Conservation (phyloP, 23 tunicate genomes). For the Halocynthia roretzi region DNA sequence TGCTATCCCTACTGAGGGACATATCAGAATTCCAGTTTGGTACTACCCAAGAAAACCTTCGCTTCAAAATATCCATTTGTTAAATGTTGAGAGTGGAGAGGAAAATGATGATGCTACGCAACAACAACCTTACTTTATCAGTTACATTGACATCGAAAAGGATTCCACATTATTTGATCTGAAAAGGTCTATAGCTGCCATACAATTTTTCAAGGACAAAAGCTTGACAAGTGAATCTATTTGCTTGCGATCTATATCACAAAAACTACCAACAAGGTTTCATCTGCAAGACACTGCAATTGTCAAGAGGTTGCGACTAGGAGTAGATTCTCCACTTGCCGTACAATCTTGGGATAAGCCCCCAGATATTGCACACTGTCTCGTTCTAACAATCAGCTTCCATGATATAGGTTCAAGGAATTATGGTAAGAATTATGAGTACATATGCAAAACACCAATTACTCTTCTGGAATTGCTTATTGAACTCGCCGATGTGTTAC, state of each 20-base stretch:
- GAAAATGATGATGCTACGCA: constrained; percentile 8
- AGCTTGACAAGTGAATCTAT: constrained; percentile 3
- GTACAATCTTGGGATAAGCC: neutral
- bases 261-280: constrained; percentile 16
- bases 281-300: constrained; percentile 23
- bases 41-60: constrained; percentile 2
- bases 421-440: no score
- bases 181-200: neutral
- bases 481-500: no score
- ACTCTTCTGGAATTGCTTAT: no score
- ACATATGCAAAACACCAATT: no score
- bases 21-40: constrained; percentile 18
- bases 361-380: no score
- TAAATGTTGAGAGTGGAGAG: neutral
- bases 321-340: constrained; percentile 8
- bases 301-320: constrained; percentile 16
- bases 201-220: constrained; percentile 3
- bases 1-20: constrained; percentile 12
- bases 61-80: neutral
- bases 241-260: constrained; percentile 16
- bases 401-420: no score
- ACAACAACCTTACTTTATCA: neutral
- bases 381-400: no score
- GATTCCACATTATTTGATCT: constrained; percentile 17
- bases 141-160: constrained; percentile 5